phyloP scores from a whole-genome alignment of 2,113 vertebrate species.

The Ceyx margarethae region DNA sequence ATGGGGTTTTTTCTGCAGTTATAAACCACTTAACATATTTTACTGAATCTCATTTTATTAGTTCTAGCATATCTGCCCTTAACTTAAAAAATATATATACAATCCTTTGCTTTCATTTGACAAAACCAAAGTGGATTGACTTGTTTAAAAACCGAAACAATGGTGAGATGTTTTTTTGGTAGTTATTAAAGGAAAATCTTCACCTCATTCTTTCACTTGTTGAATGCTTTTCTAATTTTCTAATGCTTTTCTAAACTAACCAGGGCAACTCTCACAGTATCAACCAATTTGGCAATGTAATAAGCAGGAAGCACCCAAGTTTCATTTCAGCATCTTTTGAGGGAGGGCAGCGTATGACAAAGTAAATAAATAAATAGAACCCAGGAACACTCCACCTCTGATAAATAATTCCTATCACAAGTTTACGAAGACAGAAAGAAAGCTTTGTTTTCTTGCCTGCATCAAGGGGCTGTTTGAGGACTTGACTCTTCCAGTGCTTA shows the following conservation, averaged over 20 bases:
- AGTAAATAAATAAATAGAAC: not conserved
- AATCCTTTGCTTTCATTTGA: not conserved
- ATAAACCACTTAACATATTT: not conserved
- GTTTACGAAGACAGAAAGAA: not conserved
- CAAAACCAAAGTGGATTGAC: not conserved
- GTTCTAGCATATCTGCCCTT: not conserved
- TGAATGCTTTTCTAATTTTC: not conserved
- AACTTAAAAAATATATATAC: not conserved
- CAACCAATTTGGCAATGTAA: not conserved
- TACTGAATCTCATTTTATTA: not conserved
- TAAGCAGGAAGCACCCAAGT: not conserved
- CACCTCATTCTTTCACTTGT: not conserved
- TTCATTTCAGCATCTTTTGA: not conserved
- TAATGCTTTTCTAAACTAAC: not conserved
- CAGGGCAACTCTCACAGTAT: not conserved
- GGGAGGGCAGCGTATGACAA: not conserved
- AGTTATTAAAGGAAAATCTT: not conserved
- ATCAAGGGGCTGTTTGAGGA: not conserved
- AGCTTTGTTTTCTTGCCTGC: not conserved
- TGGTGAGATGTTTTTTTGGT: not conserved
- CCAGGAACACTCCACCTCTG: not conserved
- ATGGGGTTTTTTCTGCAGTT: not conserved
- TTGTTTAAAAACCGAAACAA: not conserved
- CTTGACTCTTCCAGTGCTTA: not conserved
- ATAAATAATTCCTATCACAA: not conserved